phyloP scores from a whole-genome alignment of 2,888 invertebrate genomes.

The Operophtera brumata region DNA sequence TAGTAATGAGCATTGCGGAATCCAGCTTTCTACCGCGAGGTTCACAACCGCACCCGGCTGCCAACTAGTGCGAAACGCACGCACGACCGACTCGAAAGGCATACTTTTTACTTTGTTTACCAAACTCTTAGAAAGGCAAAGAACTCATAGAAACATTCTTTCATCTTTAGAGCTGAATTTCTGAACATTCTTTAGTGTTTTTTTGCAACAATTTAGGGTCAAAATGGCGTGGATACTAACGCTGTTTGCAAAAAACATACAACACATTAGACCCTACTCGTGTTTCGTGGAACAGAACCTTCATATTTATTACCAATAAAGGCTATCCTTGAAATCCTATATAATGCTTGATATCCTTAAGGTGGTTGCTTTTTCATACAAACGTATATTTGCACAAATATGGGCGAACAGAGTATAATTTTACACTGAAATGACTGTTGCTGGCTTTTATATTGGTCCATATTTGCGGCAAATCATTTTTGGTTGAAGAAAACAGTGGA shows the following conservation, averaged over 20 bases:
- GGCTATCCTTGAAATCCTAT: neutral
- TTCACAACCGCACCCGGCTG: conserved; percentile 33
- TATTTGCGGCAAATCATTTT: too few relatives aligned
- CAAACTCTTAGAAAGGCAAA: conserved; percentile 20
- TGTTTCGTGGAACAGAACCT: conserved; percentile 42
- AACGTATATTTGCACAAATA: too few relatives aligned
- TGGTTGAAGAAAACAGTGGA: too few relatives aligned
- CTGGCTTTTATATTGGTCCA: too few relatives aligned
- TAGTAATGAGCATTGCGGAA: conserved; percentile 25
- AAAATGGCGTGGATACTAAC: conserved; percentile 5
- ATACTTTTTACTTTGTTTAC: conserved; percentile 45
- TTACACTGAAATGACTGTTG: too few relatives aligned
- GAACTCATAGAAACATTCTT: neutral
- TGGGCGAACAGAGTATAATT: too few relatives aligned
- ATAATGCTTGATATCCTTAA: conserved; percentile 28
- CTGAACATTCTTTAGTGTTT: neutral
- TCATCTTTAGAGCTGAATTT: too few relatives aligned
- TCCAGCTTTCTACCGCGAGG: conserved; percentile 14
- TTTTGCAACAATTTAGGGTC: conserved; percentile 17
- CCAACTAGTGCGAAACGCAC: conserved; percentile 52
- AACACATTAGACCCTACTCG: conserved; percentile 47
- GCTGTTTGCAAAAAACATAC: conserved; percentile 22
- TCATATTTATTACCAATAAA: conserved; percentile 47
- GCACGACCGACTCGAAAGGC: conserved; percentile 60
- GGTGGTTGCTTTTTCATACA: too few relatives aligned